Base-by-base conservation (phyloP, 2,113 vertebrate species). In the Anser cygnoides region DNA sequence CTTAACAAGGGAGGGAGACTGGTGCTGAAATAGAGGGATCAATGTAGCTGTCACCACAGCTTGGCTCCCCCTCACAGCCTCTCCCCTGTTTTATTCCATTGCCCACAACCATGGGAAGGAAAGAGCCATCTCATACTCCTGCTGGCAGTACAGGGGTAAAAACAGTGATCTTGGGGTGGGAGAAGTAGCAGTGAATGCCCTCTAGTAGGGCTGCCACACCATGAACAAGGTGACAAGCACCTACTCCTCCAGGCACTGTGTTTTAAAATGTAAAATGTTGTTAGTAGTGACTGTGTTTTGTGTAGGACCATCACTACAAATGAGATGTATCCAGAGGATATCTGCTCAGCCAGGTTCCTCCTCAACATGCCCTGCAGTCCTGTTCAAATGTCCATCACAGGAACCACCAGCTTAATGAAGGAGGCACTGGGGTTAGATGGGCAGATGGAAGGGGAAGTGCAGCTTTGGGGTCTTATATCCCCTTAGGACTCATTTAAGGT, bases 21-120 rank as follows among this genome's bases (percentile, higher is more conserved):
- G 28, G 3, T 33, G 19, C 19, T 73, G 8, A 20, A 85, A 39
- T 1, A 57, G 15, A 79, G 70, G 26, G 52, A 67, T 3, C 3
- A 39, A 44, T 1, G 1, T 7, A 35, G 17, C 3, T 23, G 3
- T 55, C 20, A 7, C 35, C 31, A 13, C 44, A 88, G 9, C 2
- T 17, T 11, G 72, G 43, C 17, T 4, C 11, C 15, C 5, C 2
- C 8, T 85, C 33, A 49, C 0, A 0, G 49, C 6, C 14, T 71
- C 37, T 84, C 17, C 11, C 3, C 2, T 26, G 57, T 75, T 72
- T 65, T 31, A 16, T 35, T 52, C 29, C 23, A 2, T 33, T 20
- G 25, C 22, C 22, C 28, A 68, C 59, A 75, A 3, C 20, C 21
- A 5, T 21, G 33, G 9, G 28, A 41, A 67, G 4, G 41, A 2